These are phyloP conservation scores for Chaetorhynchus papuensis DNA, from an alignment of 2,113 vertebrate genomes.

Conservation along the genomic window DNA sequence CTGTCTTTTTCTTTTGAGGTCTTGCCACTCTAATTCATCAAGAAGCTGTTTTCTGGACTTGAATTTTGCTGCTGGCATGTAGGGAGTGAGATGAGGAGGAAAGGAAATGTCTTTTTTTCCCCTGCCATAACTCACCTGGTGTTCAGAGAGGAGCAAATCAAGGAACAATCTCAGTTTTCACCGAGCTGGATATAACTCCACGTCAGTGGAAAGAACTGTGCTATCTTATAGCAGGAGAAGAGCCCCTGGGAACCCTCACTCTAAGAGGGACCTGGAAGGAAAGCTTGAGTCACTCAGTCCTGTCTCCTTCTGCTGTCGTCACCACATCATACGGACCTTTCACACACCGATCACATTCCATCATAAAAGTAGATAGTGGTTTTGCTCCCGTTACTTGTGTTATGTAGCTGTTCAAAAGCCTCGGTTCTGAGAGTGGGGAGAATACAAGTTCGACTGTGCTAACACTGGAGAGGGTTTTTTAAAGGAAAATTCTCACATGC, in stretches of 20 bases:
- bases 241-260: slow-evolving; percentile 27
- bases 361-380: slow-evolving; percentile 38
- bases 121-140: slow-evolving; percentile 29
- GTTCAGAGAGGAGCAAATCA: slow-evolving; percentile 16
- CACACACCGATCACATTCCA: slow-evolving; percentile 39
- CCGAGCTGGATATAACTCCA: not conserved
- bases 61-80: not conserved
- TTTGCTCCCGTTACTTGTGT: not conserved
- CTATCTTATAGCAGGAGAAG: slow-evolving; percentile 35
- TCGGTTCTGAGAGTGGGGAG: not conserved
- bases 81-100: not conserved
- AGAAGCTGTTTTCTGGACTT: not conserved
- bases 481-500: not conserved
- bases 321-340: not conserved
- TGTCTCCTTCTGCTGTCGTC: slow-evolving; percentile 34
- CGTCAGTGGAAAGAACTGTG: slow-evolving; percentile 45
- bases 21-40: not conserved
- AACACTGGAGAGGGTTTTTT: not conserved
- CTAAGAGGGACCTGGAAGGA: slow-evolving; percentile 21
- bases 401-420: not conserved
- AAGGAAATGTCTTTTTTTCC: not conserved
- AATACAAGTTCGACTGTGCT: not conserved
- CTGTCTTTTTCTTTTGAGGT: not conserved
- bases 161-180: slow-evolving; percentile 28
- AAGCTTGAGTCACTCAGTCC: slow-evolving; percentile 46